Base-by-base conservation (phyloP, 2,888 invertebrate species). In the Clostera curtula region DNA sequence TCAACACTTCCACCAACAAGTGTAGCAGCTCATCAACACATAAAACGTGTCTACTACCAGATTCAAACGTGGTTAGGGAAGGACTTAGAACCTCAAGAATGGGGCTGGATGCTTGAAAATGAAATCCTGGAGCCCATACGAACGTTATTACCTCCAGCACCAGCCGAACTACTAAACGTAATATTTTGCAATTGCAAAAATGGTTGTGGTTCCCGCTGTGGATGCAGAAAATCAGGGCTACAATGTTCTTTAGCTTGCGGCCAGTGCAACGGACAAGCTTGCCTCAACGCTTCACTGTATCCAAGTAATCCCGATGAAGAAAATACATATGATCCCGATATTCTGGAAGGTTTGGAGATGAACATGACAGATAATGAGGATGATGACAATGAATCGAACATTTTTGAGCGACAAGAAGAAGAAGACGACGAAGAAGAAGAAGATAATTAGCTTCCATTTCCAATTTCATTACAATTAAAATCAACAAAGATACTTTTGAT, bases 1-100 rank as follows among this genome's bases (percentile, higher is more conserved):
- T 59, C 57, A 39, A 41, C 24, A 38, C 39, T 64, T 54, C 31
- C 31, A 49, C 57, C 56, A 43, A 63, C 51, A 43, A 49, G 43
- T 54, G 49, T 28, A 42, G 56, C 52, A 34, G 48, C 50, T 43
- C 51, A 42, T 35, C 59, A 57, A 52, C 55, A 58, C 31, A 34
- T 51, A 25, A 50, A 56, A 9, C 43, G 42, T 36, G 43, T 44
- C 13, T 43, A 43, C 23, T 45, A 51, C 31, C 44, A 49, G 25
- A 23, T 51, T 48, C 43, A 49, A 43, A 49, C 40, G 27, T 48
- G 52, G 44, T 39, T 49, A 45, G 46, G 46, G 36, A 28, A 49
- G 24, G 40, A 51, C 28, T 44, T 49, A 28, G 41, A 51, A 40
- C 49, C 44, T 26, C 36, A 48, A 32, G 42, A 32, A 36, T 53